Base-by-base conservation (phyloP, 2,113 vertebrate species). In the Mugil cephalus region DNA sequence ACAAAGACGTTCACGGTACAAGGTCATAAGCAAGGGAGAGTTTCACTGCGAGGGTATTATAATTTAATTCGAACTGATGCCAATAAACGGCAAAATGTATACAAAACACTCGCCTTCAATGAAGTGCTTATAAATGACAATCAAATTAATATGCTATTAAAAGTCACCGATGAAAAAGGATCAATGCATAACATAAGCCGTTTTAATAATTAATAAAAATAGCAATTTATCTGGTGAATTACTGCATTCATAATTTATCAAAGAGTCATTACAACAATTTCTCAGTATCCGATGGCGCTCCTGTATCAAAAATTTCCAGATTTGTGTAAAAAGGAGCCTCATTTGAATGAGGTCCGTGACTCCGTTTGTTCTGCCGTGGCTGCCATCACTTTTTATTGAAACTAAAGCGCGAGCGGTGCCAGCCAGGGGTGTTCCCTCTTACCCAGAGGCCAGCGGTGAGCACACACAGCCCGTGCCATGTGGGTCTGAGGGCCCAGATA, bases 401-500 rank as follows among this genome's bases (percentile, higher is more conserved):
- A 80, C 59, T 35, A 73, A 75, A 75, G 81, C 62, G 55, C 50
- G 58, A 56, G 65, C 69, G 7, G 69, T 90, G 90, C 90, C 91
- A 91, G 82, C 79, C 88, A 67, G 80, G 77, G 82, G 87, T 91
- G 89, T 89, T 87, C 83, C 80, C 81, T 74, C 67, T 56, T 72
- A 73, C 74, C 84, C 83, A 88, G 82, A 90, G 69, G 77, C 80
- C 72, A 62, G 66, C 64, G 82, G 86, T 89, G 81, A 86, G 81
- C 83, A 91, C 88, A 86, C 88, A 82, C 45, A 40, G 53, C 40
- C 67, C 18, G 58, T 90, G 86, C 87, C 89, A 87, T 86, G 62
- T 82, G 63, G 56, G 74, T 79, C 79, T 88, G 89, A 90, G 83
- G 88, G 73, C 83, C 92, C 92, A 92, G 93, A 93, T 92, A 90